Evolutionary conservation across 2,888 invertebrate genomes (phyloP), one percentile per base, ranked within the genome.

Genomic region (Hemithea aestivaria): DNA sequence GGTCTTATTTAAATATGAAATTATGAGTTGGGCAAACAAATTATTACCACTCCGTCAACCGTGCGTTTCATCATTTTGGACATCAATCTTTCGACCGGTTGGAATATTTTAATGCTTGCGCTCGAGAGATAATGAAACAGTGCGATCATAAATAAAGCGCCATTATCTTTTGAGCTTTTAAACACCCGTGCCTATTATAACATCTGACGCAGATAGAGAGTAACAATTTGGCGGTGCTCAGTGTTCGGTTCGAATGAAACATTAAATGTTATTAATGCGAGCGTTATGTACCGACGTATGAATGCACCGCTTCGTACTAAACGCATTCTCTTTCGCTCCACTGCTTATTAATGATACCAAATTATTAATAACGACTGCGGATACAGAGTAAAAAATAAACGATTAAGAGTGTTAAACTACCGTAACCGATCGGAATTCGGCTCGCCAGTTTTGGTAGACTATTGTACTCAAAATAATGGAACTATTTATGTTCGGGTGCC

Each of bases 361-460:
- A 80, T 82, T 64, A 71, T 81, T 81, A 82, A 79, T 81, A 81
- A 76, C 76, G 64, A 47, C 48, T 51, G 64, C 60, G 62, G 70
- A 61, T 62, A n/a, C n/a, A 66, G 59, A 68, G 67, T 71, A 76
- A 82, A 83, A 81, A 84, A 77, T 73, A 74, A 42, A 65, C 79
- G 74, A 84, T 87, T 80, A 81, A 74, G 64, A 69, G 71, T 77
- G 82, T 81, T 84, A 81, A 85, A 83, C 76, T 76, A 74, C 76
- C 85, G 81, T 84, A 70, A 77, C 85, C 60, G 77, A 85, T 83
- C 65, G 71, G 67, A 74, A 83, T 84, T 82, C 74, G 80, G 68
- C 62, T 62, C 75, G 74, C 67, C 70, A 68, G 74, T 71, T 76
- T 71, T 57, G 62, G 66, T 58, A 59, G 49, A 51, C 78, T 59